A percentile compares a stretch with the other conserved stretches of the same genome.
Evolutionary conservation across 2,113 vertebrate genomes (phyloP).

Genomic region (Anser cygnoides): DNA sequence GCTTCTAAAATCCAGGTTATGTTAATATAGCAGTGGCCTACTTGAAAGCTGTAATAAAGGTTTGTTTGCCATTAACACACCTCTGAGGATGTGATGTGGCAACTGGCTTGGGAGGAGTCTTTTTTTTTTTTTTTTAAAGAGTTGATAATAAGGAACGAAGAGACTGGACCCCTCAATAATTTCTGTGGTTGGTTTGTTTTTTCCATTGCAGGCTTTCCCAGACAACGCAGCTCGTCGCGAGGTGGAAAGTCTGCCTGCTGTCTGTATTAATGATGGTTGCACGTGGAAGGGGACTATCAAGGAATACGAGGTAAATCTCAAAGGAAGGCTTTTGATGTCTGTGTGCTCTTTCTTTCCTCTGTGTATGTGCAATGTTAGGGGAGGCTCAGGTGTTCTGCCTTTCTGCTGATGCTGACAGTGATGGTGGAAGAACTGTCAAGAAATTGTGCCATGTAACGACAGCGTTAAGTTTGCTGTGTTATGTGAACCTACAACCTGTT

Average conservation of each 20-base stretch:
- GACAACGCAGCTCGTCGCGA: constrained; percentile 93
- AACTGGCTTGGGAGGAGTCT: not conserved
- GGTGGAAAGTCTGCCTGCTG: constrained; percentile 89
- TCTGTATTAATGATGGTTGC: constrained; percentile 85
- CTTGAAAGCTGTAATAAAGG: rapidly evolving
- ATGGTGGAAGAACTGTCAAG: not conserved
- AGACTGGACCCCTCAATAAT: not conserved
- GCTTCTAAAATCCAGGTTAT: not conserved
- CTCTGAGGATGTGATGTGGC: not conserved
- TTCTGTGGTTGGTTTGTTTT: not conserved
- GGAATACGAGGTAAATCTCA: constrained; percentile 86
- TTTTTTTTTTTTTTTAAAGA: not conserved
- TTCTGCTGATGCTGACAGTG: not conserved
- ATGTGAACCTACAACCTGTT: not conserved
- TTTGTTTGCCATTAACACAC: not conserved
- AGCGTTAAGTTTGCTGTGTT: not conserved
- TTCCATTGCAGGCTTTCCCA: constrained; percentile 84
- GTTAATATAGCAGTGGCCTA: not conserved
- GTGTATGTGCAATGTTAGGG: too few relatives aligned
- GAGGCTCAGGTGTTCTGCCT: not conserved
- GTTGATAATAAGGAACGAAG: not conserved
- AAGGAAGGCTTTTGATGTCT: not conserved
- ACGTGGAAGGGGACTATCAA: constrained; percentile 90
- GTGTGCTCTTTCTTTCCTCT: not conserved
- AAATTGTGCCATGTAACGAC: not conserved